These are phyloP conservation scores for Galerucella pusilla DNA, from an alignment of 2,888 invertebrate species.

Conservation along the genomic window DNA sequence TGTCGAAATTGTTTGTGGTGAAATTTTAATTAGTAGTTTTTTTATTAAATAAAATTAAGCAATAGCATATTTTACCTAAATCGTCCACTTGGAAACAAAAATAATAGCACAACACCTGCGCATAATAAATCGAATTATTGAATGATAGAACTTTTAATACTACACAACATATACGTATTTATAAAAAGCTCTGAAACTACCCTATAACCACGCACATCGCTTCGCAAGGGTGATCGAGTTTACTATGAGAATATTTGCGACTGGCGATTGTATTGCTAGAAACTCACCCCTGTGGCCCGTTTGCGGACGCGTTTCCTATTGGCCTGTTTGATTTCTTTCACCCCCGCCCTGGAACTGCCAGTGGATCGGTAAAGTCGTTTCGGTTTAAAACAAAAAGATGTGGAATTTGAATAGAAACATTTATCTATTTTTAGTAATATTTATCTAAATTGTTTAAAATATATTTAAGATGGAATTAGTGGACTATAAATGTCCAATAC, in stretches of 20 bases:
- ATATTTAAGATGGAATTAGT: not conserved
- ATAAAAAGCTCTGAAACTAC: slow-evolving; percentile 33
- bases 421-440: not conserved
- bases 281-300: slow-evolving; percentile 61
- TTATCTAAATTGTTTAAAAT: not conserved
- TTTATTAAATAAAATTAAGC: not conserved
- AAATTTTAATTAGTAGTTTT: slow-evolving; percentile 1
- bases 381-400: not conserved
- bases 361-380: not conserved
- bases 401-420: not conserved
- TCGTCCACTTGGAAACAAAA: not conserved
- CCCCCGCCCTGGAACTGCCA: slow-evolving; percentile 46
- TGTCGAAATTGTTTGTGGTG: not conserved
- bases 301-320: slow-evolving; percentile 59
- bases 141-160: slow-evolving; percentile 31
- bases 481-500: too few species aligned
- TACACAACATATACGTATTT: slow-evolving; percentile 4
- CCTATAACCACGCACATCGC: slow-evolving; percentile 49
- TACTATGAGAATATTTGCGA: slow-evolving; percentile 54
- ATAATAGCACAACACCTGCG: not conserved
- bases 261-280: slow-evolving; percentile 42
- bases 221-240: slow-evolving; percentile 50
- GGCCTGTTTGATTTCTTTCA: slow-evolving; percentile 54
- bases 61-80: slow-evolving; percentile 1
- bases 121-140: slow-evolving; percentile 1